Evolutionary conservation across 23 tunicate species (phyloP).

Genomic region (Halocynthia roretzi): DNA sequence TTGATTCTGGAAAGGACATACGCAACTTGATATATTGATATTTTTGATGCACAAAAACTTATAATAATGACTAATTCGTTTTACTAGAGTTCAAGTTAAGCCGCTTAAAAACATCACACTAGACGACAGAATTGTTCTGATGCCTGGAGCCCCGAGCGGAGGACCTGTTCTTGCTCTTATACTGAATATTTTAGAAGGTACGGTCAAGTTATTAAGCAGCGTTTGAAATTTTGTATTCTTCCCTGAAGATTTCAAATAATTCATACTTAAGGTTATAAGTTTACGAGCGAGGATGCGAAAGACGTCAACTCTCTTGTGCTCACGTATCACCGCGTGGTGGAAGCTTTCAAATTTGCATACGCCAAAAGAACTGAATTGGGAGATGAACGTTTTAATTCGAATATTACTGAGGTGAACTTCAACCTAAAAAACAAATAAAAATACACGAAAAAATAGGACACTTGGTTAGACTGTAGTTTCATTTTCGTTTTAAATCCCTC

Average conservation of each 20-base stretch:
- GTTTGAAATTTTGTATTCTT: not conserved
- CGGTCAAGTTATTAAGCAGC: not conserved
- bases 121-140: slow-evolving; percentile 38
- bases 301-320: slow-evolving; percentile 30
- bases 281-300: slow-evolving; percentile 39
- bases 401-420: slow-evolving; percentile 44
- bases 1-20: no score
- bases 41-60: not conserved
- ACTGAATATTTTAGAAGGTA: slow-evolving; percentile 83
- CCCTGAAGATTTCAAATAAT: not conserved
- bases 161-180: slow-evolving; percentile 83
- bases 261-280: slow-evolving; percentile 46
- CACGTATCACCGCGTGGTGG: slow-evolving; percentile 90
- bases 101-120: slow-evolving; percentile 36
- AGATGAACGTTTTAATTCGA: slow-evolving; percentile 56
- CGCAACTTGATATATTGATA: not conserved
- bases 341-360: slow-evolving; percentile 87
- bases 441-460: no score
- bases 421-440: no score
- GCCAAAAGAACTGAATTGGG: slow-evolving; percentile 76
- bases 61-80: not conserved
- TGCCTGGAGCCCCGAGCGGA: slow-evolving; percentile 86
- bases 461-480: no score
- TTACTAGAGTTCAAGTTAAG: slow-evolving; percentile 49
- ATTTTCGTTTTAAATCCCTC: no score